These are phyloP conservation scores for Theocolax elegans DNA, from an alignment of 1,140 invertebrate species.

Conservation along the genomic window DNA sequence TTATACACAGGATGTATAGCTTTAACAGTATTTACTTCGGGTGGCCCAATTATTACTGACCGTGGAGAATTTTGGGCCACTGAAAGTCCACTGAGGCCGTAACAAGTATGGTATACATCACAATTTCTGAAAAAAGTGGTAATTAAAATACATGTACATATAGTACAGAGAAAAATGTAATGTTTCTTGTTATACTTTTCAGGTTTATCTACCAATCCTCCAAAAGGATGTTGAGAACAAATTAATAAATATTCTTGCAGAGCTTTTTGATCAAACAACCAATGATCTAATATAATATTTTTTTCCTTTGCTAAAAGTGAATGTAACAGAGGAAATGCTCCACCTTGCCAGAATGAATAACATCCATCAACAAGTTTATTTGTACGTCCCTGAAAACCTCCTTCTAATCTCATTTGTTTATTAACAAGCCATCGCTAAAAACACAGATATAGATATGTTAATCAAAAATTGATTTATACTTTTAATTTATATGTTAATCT, in stretches of 20 bases:
- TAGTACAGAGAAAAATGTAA: too few species aligned
- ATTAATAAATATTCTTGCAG: conserved; percentile 95
- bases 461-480: background rate
- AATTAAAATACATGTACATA: background rate
- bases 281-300: conserved; percentile 58
- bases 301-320: conserved; percentile 68
- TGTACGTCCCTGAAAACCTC: conserved; percentile 94
- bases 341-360: conserved; percentile 99
- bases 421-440: conserved; percentile 85
- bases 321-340: conserved; percentile 83
- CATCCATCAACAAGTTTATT: conserved; percentile 99
- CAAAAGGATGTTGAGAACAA: conserved; percentile 89
- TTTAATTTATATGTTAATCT: conserved; percentile 17
- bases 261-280: conserved; percentile 85
- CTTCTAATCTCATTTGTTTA: conserved; percentile 89
- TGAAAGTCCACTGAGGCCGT: conserved; percentile 93
- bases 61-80: conserved; percentile 86
- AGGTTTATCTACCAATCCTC: conserved; percentile 97
- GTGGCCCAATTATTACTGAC: conserved; percentile 56
- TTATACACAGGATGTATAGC: conserved; percentile 63
- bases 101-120: conserved; percentile 98
- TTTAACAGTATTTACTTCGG: conserved; percentile 53
- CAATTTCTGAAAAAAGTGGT: conserved; percentile 73
- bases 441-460: conserved; percentile 34
- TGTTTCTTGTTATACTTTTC: conserved; percentile 75